Evolutionary conservation across 2,797 vertebrate genomes (phyloP).

Genomic region (Sebastes glaucus): DNA sequence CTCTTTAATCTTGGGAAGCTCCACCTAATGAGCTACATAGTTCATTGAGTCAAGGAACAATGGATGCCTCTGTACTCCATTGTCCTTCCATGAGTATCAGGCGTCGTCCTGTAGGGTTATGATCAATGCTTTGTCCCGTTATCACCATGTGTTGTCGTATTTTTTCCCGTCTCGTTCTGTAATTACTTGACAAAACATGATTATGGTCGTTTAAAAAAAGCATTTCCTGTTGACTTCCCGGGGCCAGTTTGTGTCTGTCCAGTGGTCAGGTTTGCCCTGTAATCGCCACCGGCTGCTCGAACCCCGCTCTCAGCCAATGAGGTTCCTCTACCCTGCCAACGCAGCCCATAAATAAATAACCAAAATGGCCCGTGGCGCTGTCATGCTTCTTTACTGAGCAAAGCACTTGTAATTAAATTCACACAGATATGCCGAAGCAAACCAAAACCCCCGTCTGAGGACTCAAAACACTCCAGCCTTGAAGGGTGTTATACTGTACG

Average conservation of each 20-base stretch:
- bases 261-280: slow-evolving; percentile 71
- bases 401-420: slow-evolving; percentile 80
- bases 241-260: slow-evolving; percentile 66
- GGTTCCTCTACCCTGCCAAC: slow-evolving; percentile 60
- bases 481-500: slow-evolving; percentile 58
- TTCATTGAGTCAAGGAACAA: slow-evolving; percentile 92
- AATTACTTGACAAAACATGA: slow-evolving; percentile 77
- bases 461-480: slow-evolving; percentile 68
- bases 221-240: slow-evolving; percentile 74
- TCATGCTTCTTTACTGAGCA: slow-evolving; percentile 70
- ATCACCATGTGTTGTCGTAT: slow-evolving; percentile 54
- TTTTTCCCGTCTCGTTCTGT: slow-evolving; percentile 55
- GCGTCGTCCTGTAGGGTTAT: slow-evolving; percentile 36
- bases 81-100: slow-evolving; percentile 62
- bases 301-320: slow-evolving; percentile 71
- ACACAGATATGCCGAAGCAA: slow-evolving; percentile 78
- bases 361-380: slow-evolving; percentile 68
- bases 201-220: slow-evolving; percentile 67
- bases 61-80: slow-evolving; percentile 69
- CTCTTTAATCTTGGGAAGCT: slow-evolving; percentile 78
- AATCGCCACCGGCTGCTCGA: slow-evolving; percentile 72
- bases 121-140: slow-evolving; percentile 58
- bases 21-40: slow-evolving; percentile 91
- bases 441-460: slow-evolving; percentile 64
- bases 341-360: slow-evolving; percentile 77